phyloP scores from a whole-genome alignment of 2,797 vertebrate genomes.

The Enteromius anoplus region DNA sequence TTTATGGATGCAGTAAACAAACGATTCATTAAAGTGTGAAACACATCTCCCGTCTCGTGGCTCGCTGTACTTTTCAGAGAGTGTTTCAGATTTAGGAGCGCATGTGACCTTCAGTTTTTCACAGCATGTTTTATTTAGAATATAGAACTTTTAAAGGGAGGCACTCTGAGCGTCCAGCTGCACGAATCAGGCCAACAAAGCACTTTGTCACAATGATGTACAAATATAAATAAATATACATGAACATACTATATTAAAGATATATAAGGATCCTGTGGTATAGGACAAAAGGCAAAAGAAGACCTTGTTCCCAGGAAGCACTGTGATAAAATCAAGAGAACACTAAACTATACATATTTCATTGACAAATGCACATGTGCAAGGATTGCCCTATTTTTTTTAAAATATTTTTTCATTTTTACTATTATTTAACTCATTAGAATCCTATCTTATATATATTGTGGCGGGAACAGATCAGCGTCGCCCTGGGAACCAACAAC shows the following conservation, averaged over 20 bases:
- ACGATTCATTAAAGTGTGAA: not conserved
- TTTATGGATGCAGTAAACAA: not conserved
- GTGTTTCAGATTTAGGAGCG: not conserved
- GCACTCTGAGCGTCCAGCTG: slow-evolving; percentile 46
- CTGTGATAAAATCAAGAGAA: not conserved
- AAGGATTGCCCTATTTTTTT: too few species aligned
- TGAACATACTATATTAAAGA: slow-evolving; percentile 39
- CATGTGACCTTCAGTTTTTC: slow-evolving; percentile 34
- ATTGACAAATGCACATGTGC: too few species aligned
- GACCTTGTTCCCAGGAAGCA: not conserved
- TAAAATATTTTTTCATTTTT: too few species aligned
- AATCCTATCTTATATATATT: too few species aligned
- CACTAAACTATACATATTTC: too few species aligned
- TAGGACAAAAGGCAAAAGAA: not conserved
- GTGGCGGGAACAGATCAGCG: too few species aligned
- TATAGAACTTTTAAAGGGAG: slow-evolving; percentile 58
- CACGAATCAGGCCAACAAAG: slow-evolving; percentile 49
- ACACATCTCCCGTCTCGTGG: not conserved
- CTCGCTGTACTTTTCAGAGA: not conserved
- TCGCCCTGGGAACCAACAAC: too few species aligned
- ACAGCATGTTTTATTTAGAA: slow-evolving; percentile 70
- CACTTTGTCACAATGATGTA: slow-evolving; percentile 50
- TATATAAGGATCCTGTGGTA: slow-evolving; percentile 33
- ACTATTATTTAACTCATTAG: too few species aligned
- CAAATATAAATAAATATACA: slow-evolving; percentile 20